Evolutionary conservation across 1,140 invertebrate species (phyloP).

Genomic region (Hypsibius dujardini): DNA sequence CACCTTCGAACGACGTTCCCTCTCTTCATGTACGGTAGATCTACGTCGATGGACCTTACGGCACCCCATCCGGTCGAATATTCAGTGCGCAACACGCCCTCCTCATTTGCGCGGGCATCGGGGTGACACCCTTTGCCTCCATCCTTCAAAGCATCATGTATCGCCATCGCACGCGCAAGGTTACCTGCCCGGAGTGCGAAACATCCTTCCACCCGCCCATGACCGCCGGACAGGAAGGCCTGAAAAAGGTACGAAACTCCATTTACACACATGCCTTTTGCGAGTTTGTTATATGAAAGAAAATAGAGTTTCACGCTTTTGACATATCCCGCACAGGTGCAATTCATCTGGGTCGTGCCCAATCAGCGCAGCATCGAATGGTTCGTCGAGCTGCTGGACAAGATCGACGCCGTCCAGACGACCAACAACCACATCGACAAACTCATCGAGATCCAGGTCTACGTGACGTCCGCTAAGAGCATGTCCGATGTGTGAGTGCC

Average conservation of each 20-base stretch:
- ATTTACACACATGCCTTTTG: too few species aligned
- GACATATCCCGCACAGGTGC: conserved; percentile 45
- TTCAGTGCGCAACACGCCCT: conserved; percentile 83
- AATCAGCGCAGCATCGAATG: conserved; percentile 90
- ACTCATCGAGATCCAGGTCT: conserved; percentile 94
- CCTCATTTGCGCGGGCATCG: conserved; percentile 82
- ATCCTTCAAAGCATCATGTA: conserved; percentile 85
- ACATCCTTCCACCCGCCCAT: conserved; percentile 42
- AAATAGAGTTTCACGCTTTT: too few species aligned
- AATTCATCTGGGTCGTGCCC: conserved; percentile 97
- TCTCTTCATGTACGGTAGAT: conserved; percentile 41
- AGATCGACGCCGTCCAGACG: conserved; percentile 81
- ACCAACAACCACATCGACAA: conserved; percentile 59
- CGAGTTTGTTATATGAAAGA: too few species aligned
- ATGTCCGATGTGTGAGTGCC: conserved; percentile 55
- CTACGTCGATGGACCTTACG: conserved; percentile 81
- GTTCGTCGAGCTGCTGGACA: conserved; percentile 79
- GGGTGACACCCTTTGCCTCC: conserved; percentile 90
- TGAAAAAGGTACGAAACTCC: background rate
- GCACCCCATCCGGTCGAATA: conserved; percentile 79
- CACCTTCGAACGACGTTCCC: too few species aligned
- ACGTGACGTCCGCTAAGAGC: conserved; percentile 78
- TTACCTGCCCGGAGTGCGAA: conserved; percentile 59
- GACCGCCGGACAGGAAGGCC: conserved; percentile 42
- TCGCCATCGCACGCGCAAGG: conserved; percentile 65